Conservation (phyloP, 2,113 vertebrate genomes). For the Aptenodytes patagonicus region DNA sequence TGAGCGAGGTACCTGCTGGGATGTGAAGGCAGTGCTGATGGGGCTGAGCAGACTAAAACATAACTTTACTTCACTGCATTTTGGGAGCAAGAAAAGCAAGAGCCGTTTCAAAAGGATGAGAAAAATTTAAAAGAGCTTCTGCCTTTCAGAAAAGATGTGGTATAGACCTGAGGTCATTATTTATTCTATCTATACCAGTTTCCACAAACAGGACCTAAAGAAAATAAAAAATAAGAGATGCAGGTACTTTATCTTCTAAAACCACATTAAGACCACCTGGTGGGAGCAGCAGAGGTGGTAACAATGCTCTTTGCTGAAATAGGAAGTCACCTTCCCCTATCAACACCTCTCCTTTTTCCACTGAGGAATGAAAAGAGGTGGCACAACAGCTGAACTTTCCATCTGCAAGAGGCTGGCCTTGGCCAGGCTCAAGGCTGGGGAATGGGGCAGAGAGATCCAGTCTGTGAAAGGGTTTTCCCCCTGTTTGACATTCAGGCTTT, state of each 20-base stretch:
- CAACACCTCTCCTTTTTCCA: not conserved
- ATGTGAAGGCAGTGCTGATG: not conserved
- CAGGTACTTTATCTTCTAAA: not conserved
- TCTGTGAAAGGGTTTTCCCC: not conserved
- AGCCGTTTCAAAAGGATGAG: not conserved
- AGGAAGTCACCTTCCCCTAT: not conserved
- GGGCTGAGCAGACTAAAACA: not conserved
- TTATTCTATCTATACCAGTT: not conserved
- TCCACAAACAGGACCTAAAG: not conserved
- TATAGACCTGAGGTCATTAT: not conserved
- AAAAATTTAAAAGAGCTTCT: not conserved
- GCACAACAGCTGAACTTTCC: not conserved
- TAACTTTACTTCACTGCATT: not conserved
- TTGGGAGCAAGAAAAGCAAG: not conserved
- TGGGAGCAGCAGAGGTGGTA: not conserved
- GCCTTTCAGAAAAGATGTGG: not conserved
- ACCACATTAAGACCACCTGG: not conserved
- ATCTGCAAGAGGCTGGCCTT: not conserved
- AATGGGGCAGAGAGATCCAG: not conserved
- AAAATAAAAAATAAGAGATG: not conserved
- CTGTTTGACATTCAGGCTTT: not conserved
- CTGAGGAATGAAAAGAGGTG: not conserved
- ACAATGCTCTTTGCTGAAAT: not conserved
- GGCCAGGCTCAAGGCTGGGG: not conserved
- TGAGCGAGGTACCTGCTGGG: conserved; percentile 1